A percentile compares a stretch with the other conserved stretches of the same genome.
These are phyloP conservation scores for Pangasius krempfi DNA, from an alignment of 2,797 vertebrate species.

Conservation along the genomic window DNA sequence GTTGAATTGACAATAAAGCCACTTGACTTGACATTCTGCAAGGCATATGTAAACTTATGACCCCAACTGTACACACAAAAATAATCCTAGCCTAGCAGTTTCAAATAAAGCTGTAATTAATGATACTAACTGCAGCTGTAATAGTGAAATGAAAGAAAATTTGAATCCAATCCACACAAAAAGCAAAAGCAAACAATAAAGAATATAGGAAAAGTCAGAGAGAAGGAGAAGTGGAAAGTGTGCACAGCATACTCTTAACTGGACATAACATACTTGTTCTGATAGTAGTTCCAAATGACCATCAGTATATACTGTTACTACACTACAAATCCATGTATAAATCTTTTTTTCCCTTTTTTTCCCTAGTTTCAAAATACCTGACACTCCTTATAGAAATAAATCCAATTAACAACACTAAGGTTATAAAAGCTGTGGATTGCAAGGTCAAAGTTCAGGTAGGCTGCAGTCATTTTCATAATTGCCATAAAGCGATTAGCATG, in stretches of 20 bases:
- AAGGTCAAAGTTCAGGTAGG: constrained; percentile 88
- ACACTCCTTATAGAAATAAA: constrained; percentile 91
- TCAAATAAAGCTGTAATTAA: neutral
- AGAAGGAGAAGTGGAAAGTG: neutral
- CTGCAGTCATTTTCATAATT: constrained; percentile 1
- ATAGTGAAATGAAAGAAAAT: neutral
- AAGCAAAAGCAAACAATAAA: neutral
- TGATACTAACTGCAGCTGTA: neutral
- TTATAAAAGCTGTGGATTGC: constrained; percentile 94
- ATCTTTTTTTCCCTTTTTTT: neutral
- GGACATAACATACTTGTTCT: neutral
- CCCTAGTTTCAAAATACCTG: constrained; percentile 86
- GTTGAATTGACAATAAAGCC: no score
- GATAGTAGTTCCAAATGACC: neutral
- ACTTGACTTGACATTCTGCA: no score
- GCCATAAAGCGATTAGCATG: neutral
- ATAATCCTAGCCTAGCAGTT: neutral
- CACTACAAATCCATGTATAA: neutral
- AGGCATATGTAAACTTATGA: no score
- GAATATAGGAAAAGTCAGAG: neutral
- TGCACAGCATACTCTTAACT: neutral
- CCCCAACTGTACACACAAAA: neutral
- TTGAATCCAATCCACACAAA: neutral
- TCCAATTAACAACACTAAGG: constrained; percentile 91
- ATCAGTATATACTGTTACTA: neutral